Conservation (phyloP, 2,113 vertebrate species). For the Solea solea region DNA sequence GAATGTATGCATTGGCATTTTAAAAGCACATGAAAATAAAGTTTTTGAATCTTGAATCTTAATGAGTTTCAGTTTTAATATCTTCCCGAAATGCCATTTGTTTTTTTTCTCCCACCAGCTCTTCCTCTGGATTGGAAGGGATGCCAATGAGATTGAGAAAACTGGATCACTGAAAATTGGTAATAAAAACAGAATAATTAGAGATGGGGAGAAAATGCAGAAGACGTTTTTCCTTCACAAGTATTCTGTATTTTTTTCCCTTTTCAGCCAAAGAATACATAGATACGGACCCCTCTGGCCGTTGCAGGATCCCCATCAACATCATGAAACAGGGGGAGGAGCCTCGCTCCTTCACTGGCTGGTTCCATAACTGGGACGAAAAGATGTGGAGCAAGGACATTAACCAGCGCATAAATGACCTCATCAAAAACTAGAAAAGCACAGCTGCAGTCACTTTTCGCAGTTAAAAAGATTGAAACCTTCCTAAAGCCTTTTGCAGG, state of each 20-base stretch:
- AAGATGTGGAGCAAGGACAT: slow-evolving; percentile 70
- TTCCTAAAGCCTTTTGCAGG: background rate
- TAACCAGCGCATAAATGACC: slow-evolving; percentile 31
- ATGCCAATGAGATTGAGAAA: slow-evolving; percentile 77
- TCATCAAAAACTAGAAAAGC: slow-evolving; percentile 29
- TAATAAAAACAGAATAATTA: slow-evolving; percentile 28
- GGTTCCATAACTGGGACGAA: slow-evolving; percentile 82
- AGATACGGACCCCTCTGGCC: slow-evolving; percentile 73
- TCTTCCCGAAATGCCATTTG: background rate
- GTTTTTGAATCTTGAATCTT: too few relatives aligned
- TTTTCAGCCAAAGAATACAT: slow-evolving; percentile 77
- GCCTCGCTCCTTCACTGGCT: slow-evolving; percentile 75
- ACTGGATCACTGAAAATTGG: slow-evolving; percentile 68
- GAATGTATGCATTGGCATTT: too few relatives aligned
- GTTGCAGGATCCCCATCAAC: slow-evolving; percentile 50
- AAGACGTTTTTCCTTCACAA: background rate
- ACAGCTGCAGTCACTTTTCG: background rate
- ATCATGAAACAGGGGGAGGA: slow-evolving; percentile 77
- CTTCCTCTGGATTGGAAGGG: slow-evolving; percentile 79
- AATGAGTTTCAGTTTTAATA: too few relatives aligned
- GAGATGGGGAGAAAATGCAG: background rate
- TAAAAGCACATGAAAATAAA: too few relatives aligned
- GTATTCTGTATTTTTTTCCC: background rate
- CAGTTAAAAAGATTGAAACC: background rate
- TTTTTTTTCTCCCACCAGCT: slow-evolving; percentile 53